phyloP scores from a whole-genome alignment of 2,113 vertebrate genomes.

The Melanocharis versteri region DNA sequence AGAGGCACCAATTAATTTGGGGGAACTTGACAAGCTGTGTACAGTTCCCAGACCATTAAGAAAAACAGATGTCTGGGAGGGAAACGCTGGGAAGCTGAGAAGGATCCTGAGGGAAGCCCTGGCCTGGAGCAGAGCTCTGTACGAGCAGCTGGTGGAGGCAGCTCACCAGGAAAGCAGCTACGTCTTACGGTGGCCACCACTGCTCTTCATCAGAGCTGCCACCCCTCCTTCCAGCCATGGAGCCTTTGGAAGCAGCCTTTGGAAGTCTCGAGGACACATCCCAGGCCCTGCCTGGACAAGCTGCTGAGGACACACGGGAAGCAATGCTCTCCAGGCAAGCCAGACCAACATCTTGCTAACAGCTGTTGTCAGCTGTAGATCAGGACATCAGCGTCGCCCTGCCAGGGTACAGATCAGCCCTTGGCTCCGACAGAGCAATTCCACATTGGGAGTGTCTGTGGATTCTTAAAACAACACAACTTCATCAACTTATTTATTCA shows the following conservation, averaged over 20 bases:
- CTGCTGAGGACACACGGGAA: not conserved
- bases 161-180: not conserved
- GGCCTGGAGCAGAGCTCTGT: not conserved
- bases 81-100: not conserved
- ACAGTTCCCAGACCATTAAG: constrained; percentile 33
- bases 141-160: not conserved
- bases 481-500: not conserved
- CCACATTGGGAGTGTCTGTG: not conserved
- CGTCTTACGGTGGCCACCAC: not conserved
- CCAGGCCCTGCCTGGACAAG: not conserved
- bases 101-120: not conserved
- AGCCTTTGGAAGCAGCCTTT: not conserved
- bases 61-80: constrained; percentile 34
- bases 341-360: not conserved
- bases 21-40: constrained; percentile 29
- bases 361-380: constrained; percentile 54
- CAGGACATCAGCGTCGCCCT: not conserved
- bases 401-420: not conserved
- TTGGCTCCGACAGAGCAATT: not conserved
- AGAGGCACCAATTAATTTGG: constrained; percentile 21
- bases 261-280: not conserved
- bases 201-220: not conserved
- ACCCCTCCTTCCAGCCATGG: not conserved
- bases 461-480: not conserved
- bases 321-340: not conserved